Percentiles rank a stretch among this genome's conserved stretches.
Evolutionary conservation across 1,140 invertebrate genomes (phyloP).

Genomic region (Nomia melanderi): DNA sequence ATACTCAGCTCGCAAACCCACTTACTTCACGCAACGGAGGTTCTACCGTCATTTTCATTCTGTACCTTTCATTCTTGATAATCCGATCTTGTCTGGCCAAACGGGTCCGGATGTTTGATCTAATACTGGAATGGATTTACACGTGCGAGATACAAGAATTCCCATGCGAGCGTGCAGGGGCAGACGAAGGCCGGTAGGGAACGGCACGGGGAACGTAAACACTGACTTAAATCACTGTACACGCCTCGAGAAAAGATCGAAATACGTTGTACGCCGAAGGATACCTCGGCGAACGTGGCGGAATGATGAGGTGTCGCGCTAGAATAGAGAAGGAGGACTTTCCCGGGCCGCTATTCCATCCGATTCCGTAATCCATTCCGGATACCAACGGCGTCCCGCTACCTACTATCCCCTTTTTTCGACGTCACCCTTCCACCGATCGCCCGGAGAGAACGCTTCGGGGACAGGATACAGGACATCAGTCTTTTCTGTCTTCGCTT

Average conservation of each 20-base stretch:
- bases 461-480: conserved; percentile 62
- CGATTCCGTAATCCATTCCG: conserved; percentile 75
- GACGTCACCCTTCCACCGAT: background rate
- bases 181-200: background rate
- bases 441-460: conserved; percentile 21
- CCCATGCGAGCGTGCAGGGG: conserved; percentile 26
- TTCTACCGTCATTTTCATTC: background rate
- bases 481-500: conserved; percentile 68
- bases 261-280: conserved; percentile 57
- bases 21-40: no score
- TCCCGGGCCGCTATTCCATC: conserved; percentile 67
- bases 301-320: conserved; percentile 72
- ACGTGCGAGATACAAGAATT: conserved; percentile 23
- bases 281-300: conserved; percentile 67
- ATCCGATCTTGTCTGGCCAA: background rate
- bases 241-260: conserved; percentile 57
- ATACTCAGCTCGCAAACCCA: no score
- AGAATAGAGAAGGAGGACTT: conserved; percentile 59
- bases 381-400: conserved; percentile 57
- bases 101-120: conserved; percentile 23
- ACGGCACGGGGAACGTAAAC: conserved; percentile 57
- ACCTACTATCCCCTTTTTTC: conserved; percentile 22
- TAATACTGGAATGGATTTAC: conserved; percentile 31
- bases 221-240: conserved; percentile 67
- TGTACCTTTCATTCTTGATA: conserved; percentile 10